phyloP scores from a whole-genome alignment of 1,140 invertebrate species.

The Calephelis nemesis region DNA sequence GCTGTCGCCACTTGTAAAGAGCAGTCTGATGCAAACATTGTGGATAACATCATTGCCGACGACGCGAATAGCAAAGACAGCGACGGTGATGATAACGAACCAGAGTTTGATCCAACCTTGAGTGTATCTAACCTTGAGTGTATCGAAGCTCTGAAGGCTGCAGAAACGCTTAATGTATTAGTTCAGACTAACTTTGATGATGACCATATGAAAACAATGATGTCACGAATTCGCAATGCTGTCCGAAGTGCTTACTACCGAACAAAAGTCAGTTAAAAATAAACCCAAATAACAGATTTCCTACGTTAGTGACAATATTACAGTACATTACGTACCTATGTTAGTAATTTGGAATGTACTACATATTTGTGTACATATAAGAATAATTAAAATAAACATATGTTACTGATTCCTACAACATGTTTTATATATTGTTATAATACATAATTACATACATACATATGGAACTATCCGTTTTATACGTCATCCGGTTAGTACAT shows the following conservation, averaged over 20 bases:
- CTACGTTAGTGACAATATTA: slow-evolving; percentile 21
- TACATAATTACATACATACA: no score
- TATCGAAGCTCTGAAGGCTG: slow-evolving; percentile 39
- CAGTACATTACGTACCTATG: background rate
- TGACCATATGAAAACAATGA: slow-evolving; percentile 41
- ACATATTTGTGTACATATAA: no score
- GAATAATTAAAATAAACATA: no score
- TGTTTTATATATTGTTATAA: no score
- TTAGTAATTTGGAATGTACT: no score
- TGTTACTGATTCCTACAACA: no score
- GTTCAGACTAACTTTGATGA: slow-evolving; percentile 45
- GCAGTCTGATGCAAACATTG: slow-evolving; percentile 42
- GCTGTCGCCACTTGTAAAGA: slow-evolving; percentile 42
- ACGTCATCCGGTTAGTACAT: no score
- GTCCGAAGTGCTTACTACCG: slow-evolving; percentile 34
- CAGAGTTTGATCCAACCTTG: slow-evolving; percentile 34
- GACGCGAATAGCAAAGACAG: slow-evolving; percentile 34
- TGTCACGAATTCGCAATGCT: slow-evolving; percentile 37
- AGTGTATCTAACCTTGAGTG: slow-evolving; percentile 30
- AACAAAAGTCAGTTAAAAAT: slow-evolving; percentile 34
- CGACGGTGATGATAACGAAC: slow-evolving; percentile 38
- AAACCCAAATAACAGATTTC: slow-evolving; percentile 34
- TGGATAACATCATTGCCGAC: slow-evolving; percentile 37
- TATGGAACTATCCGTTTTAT: no score
- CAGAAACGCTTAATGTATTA: slow-evolving; percentile 40